A percentile compares a stretch with the other conserved stretches of the same genome.
Conservation (phyloP, 2,797 vertebrate species). For the Aplochiton taeniatus region DNA sequence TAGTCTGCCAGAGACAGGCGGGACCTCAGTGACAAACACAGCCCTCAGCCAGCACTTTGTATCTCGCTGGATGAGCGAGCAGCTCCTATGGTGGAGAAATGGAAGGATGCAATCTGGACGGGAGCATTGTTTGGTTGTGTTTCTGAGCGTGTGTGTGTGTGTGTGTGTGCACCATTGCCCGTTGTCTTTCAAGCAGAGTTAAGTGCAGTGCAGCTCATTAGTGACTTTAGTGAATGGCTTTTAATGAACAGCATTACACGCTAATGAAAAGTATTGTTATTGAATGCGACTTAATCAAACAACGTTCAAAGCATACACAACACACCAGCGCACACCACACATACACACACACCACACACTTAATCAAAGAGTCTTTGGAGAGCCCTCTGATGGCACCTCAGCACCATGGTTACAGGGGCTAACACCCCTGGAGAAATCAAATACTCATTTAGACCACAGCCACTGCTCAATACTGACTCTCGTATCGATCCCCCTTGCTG, state of each 20-base stretch:
- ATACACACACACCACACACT: slow-evolving; percentile 15
- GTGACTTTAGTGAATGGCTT: slow-evolving; percentile 39
- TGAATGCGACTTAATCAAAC: slow-evolving; percentile 57
- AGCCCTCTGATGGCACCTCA: slow-evolving; percentile 51
- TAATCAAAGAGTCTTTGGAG: slow-evolving; percentile 48
- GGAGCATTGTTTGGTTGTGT: neutral
- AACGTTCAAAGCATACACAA: slow-evolving; percentile 43
- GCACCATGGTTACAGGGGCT: slow-evolving; percentile 48
- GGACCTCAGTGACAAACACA: slow-evolving; percentile 1
- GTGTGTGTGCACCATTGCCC: slow-evolving; percentile 11
- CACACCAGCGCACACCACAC: neutral
- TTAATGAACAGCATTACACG: slow-evolving; percentile 59
- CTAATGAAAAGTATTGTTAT: slow-evolving; percentile 69
- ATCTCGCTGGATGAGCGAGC: slow-evolving; percentile 16
- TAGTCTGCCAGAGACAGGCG: neutral
- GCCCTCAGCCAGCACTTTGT: neutral
- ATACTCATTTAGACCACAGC: slow-evolving; percentile 65
- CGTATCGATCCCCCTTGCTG: slow-evolving; percentile 44
- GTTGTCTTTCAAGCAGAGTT: slow-evolving; percentile 45
- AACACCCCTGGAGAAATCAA: slow-evolving; percentile 65
- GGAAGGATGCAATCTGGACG: slow-evolving; percentile 8
- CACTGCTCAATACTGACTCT: slow-evolving; percentile 56
- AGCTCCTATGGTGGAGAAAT: neutral
- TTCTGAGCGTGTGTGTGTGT: neutral
- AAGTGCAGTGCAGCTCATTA: slow-evolving; percentile 53